Base-by-base conservation (phyloP, 2,888 invertebrate genomes). In the Megaustenia siamemsis region DNA sequence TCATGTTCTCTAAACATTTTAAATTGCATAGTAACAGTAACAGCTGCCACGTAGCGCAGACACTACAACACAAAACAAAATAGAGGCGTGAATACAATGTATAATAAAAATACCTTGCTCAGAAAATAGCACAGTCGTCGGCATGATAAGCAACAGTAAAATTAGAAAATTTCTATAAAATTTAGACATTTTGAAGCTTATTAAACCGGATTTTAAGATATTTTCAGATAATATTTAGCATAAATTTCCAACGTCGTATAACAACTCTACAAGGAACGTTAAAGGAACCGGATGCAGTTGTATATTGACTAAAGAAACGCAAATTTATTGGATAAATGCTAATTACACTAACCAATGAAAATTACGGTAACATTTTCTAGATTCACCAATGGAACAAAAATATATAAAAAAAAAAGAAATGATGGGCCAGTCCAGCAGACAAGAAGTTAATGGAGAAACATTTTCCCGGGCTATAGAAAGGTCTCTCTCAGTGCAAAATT, bases 61-160 rank as follows among this genome's bases (percentile, higher is more conserved):
- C 24, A 21, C 45, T 18, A 32, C 35, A 0, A 1, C 12, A n/a
- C n/a, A 40, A 77, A 15, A 18, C 66, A 80, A 28, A 12, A 6
- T 69, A 38, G 8, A 49, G 2, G 40, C 49, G 56, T 56, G 32
- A 53, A 32, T 76, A 53, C 10, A 56, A 18, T 1, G 1, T 68
- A 32, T 73, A 43, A 45, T 38, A 49, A 83, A 88, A 91, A 89
- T 89, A 92, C 92, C 91, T 86, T 89, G 90, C 77, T 88, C 90
- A 78, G 89, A 89, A 63, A 93, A 83, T 86, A 92, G 86, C 32
- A 93, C 79, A 1, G 91, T 89, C 35, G 92, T 89, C 35, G 92
- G 92, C 82, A 93, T 90, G 73, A 92, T 88, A 81, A 93, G 86
- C 77, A 93, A 85, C 53, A 92, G 85, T 15, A 92, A 68, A 32